Evolutionary conservation across 2,113 vertebrate genomes (phyloP).

Genomic region (Pterocles burchelli): DNA sequence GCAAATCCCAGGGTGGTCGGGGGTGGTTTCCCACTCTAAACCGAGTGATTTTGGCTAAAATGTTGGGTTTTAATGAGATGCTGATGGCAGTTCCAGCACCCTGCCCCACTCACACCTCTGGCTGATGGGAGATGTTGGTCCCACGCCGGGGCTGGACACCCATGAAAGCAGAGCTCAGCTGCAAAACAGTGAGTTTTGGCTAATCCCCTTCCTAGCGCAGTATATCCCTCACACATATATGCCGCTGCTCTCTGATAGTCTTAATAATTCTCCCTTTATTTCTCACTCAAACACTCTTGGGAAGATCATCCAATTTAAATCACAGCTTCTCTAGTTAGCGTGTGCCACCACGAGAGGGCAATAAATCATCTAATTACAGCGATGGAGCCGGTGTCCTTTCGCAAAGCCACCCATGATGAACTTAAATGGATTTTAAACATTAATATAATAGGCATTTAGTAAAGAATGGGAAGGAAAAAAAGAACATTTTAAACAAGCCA

Average conservation of each 20-base stretch:
- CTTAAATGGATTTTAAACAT: constrained; percentile 75
- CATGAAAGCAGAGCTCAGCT: neutral
- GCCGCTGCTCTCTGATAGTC: neutral
- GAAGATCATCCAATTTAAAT: constrained; percentile 74
- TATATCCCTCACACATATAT: neutral
- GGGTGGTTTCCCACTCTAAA: rapidly evolving
- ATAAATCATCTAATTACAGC: constrained; percentile 71
- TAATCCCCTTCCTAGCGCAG: constrained; percentile 19
- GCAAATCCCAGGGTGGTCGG: neutral
- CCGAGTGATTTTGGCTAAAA: neutral
- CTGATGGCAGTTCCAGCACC: neutral
- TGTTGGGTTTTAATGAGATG: rapidly evolving
- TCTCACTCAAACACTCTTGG: constrained; percentile 41
- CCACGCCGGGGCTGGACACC: rapidly evolving
- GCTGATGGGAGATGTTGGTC: neutral
- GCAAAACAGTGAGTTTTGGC: constrained; percentile 10
- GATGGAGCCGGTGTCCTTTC: constrained; percentile 24
- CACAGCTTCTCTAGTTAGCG: constrained; percentile 57
- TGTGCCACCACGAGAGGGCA: constrained; percentile 77
- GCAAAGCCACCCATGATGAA: constrained; percentile 56
- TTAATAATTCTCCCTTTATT: constrained; percentile 63
- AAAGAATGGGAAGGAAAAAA: constrained; percentile 58
- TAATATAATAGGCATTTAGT: constrained; percentile 68
- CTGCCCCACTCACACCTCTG: neutral
- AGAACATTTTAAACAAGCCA: constrained; percentile 63